Evolutionary conservation across 2,888 invertebrate genomes (phyloP), one percentile per base, ranked within the genome.

Genomic region (Meiosimyza platycephala): DNA sequence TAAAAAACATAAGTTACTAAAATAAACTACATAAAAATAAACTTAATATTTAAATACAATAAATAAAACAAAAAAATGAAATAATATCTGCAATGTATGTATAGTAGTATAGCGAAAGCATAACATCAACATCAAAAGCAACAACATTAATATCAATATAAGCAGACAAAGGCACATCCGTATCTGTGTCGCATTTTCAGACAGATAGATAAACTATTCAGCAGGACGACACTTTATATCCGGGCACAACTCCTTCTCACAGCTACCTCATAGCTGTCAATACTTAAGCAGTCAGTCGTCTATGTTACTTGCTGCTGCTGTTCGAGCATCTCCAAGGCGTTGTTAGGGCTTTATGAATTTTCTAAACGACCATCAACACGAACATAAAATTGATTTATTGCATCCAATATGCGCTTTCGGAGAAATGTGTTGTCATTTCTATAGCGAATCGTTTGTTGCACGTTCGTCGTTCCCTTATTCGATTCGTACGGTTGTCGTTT

Each of bases 321-420:
- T 7, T 9, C 40, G 40, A 40, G 40, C 55, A 55, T 55, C 55
- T 55, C 55, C 11, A 55, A 55, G 55, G 59, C 59, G 28, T 33
- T 60, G 28, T 60, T 60, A 28, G 6, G 33, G 59, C 28, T 60
- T 60, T 60, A 60, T 60, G 59, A 60, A 66, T 52, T 66, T 66
- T 40, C 50, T 52, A 52, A 54, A 66, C 33, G 50, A 22, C 68
- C 68, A 68, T 33, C 59, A 68, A 59, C 54, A 67, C 66, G 66
- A 52, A 62, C 73, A 72, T 76, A 76, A 74, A 76, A 71, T 59
- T 72, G 72, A 76, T 76, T 76, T 76, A 76, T 74, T 62, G 67
- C 64, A 65, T 48, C 63, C 68, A 76, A 74, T 74, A 70, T 74
- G 71, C 64, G 40, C 59, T 60, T 60, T 6, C 59, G 9, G 12